These are phyloP conservation scores for Notolepis coatsorum DNA, from an alignment of 2,797 vertebrate species.

Conservation along the genomic window DNA sequence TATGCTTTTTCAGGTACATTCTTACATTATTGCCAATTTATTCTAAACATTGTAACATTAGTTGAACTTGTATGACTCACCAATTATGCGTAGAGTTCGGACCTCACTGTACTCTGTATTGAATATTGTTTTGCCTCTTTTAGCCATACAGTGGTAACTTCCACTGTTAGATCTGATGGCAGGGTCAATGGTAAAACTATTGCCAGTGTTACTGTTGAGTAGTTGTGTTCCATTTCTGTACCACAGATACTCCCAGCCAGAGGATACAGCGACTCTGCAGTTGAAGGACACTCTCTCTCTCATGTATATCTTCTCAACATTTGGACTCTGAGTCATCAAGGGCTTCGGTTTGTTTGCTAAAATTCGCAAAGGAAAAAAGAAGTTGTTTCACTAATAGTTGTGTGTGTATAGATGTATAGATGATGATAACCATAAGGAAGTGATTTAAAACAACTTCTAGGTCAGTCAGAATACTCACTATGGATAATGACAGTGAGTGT, in stretches of 20 bases:
- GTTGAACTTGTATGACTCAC: conserved; percentile 34
- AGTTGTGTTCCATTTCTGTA: conserved; percentile 2
- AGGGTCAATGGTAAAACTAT: fast-evolving
- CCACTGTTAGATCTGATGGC: fast-evolving
- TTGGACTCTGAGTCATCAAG: conserved; percentile 27
- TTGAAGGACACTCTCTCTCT: conserved; percentile 43
- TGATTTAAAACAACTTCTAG: background rate
- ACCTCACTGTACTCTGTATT: background rate
- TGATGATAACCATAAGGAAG: background rate
- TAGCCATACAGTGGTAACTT: conserved; percentile 40
- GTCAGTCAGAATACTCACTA: background rate
- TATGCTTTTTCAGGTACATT: background rate
- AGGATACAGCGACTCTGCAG: conserved; percentile 22
- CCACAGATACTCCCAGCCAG: conserved; percentile 55
- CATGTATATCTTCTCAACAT: conserved; percentile 26
- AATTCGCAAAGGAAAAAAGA: background rate
- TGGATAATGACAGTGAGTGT: background rate
- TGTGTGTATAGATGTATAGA: background rate
- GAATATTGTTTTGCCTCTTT: conserved; percentile 14
- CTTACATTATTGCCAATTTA: background rate
- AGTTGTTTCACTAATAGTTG: background rate
- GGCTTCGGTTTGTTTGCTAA: conserved; percentile 37
- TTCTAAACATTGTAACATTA: background rate
- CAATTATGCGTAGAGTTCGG: background rate
- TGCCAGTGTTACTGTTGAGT: fast-evolving